Conservation (phyloP, 1,140 invertebrate species). For the Ephestia elutella region DNA sequence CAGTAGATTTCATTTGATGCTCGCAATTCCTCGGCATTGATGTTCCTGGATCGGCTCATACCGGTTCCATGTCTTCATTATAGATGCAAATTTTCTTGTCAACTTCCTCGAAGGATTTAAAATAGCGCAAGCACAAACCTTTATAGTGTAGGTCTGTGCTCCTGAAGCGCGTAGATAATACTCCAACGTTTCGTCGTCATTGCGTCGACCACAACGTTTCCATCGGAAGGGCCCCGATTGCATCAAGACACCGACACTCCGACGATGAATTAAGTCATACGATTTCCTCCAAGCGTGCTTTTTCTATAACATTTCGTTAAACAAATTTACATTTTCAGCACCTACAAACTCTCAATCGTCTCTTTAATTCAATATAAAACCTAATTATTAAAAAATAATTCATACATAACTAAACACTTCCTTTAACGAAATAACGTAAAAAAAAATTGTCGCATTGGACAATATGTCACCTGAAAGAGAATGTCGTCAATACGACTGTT, state of each 20-base stretch:
- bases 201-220: constrained; percentile 18
- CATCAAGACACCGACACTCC: constrained; percentile 46
- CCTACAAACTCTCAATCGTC: constrained; percentile 29
- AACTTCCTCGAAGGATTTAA: not conserved
- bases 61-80: not conserved
- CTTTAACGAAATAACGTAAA: constrained; percentile 28
- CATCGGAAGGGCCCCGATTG: constrained; percentile 26
- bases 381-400: constrained; percentile 30
- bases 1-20: not conserved
- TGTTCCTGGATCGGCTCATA: not conserved
- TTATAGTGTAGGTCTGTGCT: not conserved
- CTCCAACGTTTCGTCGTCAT: constrained; percentile 1
- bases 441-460: constrained; percentile 1
- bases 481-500: constrained; percentile 20
- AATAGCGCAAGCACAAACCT: not conserved
- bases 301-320: constrained; percentile 69
- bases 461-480: constrained; percentile 44
- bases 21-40: not conserved
- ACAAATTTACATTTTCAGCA: constrained; percentile 54
- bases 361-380: constrained; percentile 38
- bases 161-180: not conserved
- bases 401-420: constrained; percentile 40
- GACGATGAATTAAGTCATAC: constrained; percentile 62
- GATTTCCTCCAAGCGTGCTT: constrained; percentile 67
- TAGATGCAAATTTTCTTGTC: not conserved